Percentiles rank a stretch among this genome's conserved stretches.
These are phyloP conservation scores for Pogonomyrmex californicus DNA, from an alignment of 1,140 invertebrate genomes.

Conservation along the genomic window DNA sequence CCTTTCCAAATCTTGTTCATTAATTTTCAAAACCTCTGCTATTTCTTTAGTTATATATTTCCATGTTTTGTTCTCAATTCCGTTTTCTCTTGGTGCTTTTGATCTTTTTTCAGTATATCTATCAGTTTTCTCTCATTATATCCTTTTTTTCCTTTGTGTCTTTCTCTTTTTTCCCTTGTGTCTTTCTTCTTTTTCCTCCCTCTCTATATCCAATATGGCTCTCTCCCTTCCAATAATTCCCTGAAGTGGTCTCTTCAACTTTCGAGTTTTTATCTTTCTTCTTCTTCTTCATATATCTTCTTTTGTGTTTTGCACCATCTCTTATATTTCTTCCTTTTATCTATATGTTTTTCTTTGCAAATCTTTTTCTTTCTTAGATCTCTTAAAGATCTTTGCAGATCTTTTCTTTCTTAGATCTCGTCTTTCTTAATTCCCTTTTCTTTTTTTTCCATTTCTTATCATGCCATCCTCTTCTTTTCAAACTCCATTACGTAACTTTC, in stretches of 20 bases:
- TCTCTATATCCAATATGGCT: background rate
- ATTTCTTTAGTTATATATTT: background rate
- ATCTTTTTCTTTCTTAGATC: constrained; percentile 10
- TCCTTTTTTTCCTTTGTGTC: background rate
- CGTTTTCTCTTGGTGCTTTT: background rate
- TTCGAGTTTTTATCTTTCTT: background rate
- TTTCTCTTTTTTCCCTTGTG: background rate
- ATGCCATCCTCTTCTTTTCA: background rate
- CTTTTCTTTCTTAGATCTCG: background rate
- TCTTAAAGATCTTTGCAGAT: background rate
- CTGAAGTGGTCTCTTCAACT: constrained; percentile 37
- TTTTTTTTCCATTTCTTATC: background rate
- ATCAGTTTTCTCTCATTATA: background rate
- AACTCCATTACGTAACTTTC: background rate
- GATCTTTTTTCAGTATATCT: background rate
- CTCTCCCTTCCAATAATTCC: constrained; percentile 7
- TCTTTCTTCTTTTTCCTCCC: background rate
- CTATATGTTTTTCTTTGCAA: background rate
- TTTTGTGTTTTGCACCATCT: constrained; percentile 33
- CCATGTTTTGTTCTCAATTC: constrained; percentile 17
- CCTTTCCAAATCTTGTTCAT: constrained; percentile 41
- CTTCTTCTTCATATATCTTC: constrained; percentile 22
- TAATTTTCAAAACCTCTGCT: background rate
- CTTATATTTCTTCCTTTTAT: constrained; percentile 27
- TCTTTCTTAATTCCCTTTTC: constrained; percentile 9